Base-by-base conservation (phyloP, 2,113 vertebrate species). In the rat (Rattus norvegicus) region DNA sequence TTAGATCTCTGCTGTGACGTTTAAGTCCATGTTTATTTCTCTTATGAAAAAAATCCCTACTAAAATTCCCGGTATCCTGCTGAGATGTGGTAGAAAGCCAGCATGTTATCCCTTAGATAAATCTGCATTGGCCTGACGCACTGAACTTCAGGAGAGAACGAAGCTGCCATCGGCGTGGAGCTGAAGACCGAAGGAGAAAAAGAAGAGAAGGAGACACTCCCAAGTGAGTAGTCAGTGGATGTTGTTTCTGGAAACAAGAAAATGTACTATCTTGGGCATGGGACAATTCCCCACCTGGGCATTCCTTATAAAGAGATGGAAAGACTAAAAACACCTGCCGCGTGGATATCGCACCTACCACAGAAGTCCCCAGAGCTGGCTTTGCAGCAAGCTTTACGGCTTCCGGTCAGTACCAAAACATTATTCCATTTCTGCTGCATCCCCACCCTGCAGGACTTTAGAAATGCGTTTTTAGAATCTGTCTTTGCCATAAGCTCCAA, bases 291-390 rank as follows among this genome's bases (percentile, higher is more conserved):
- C 80, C 43, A 81, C 24, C 52, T 6, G 5, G 7, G 4, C 43
- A 87, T 72, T 93, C 73, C 69, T 92, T 88, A 90, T 36, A 95
- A 79, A 97, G 56, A 70, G 39, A 86, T 49, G 76, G 97, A 91
- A 86, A 87, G n/a, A 61, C 79, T 20, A 16, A 36, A 95, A 92
- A 81, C 28, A 67, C 33, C 39, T 77, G 72, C 39, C 14, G 49
- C 88, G 67, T 24, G 75, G 85, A 88, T 39, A 77, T 20, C 10
- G 5, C 54, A 9, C n/a, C 17, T 10, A 12, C 30, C 75, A 39
- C 54, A 49, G 90, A 72, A 54, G 49, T 22, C 65, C 63, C 67
- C 0, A 0, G 86, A 70, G 59, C 70, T 69, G 91, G 52, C 88
- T 91, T 88, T 80, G 36, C 54, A 2, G 43, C 47, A 20, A 80